phyloP scores from a whole-genome alignment of 2,113 vertebrate species.

The Apeltes quadracus region DNA sequence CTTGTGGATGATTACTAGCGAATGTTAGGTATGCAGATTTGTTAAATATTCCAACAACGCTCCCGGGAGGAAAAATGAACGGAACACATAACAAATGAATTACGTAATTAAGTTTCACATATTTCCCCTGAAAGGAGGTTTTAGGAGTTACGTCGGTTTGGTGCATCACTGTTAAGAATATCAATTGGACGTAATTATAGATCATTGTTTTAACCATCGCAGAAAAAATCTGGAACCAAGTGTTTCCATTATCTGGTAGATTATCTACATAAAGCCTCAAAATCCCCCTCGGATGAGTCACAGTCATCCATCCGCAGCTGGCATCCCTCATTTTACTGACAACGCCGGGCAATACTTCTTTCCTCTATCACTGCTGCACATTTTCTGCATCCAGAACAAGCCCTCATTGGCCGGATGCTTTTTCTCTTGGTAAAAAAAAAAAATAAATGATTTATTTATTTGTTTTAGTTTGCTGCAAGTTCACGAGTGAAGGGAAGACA shows the following conservation, averaged over 20 bases:
- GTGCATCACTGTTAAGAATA: not conserved
- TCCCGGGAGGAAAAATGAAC: not conserved
- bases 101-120: not conserved
- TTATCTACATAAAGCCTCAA: not conserved
- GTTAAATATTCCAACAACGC: not conserved
- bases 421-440: not conserved
- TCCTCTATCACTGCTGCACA: not conserved
- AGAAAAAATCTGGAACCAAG: not conserved
- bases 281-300: not conserved
- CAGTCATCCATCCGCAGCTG: not conserved
- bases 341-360: not conserved
- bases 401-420: not conserved
- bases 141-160: not conserved
- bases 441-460: not conserved
- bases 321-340: not conserved
- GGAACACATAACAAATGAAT: not conserved
- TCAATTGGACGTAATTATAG: not conserved
- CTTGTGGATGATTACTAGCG: not conserved
- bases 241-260: not conserved
- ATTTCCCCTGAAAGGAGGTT: not conserved
- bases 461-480: constrained; percentile 19
- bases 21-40: not conserved
- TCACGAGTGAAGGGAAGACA: constrained; percentile 26
- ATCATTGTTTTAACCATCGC: not conserved
- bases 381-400: constrained; percentile 4